Evolutionary conservation across 2,888 invertebrate species (phyloP).

Genomic region (Lochmaea capreae): DNA sequence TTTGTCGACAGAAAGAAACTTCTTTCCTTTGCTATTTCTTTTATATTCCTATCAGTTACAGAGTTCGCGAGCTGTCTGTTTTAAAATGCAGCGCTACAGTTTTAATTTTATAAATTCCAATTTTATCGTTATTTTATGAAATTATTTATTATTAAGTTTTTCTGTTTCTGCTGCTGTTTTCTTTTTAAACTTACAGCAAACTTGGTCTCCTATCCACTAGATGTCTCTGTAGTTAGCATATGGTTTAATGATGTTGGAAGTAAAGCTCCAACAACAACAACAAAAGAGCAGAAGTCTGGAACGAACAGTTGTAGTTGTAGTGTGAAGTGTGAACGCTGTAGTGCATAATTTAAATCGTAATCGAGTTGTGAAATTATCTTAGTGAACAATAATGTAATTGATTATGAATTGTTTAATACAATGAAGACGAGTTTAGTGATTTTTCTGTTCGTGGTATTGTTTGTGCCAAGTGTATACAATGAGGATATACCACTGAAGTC

Average conservation of each 20-base stretch:
- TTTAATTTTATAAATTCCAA: too few relatives aligned
- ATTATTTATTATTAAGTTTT: too few relatives aligned
- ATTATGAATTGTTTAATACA: constrained; percentile 48
- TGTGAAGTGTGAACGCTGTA: not conserved
- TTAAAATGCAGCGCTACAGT: too few relatives aligned
- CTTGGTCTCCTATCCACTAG: not conserved
- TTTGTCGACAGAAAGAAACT: too few relatives aligned
- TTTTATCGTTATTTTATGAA: too few relatives aligned
- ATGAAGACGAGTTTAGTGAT: constrained; percentile 52
- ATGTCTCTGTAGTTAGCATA: not conserved
- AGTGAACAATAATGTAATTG: constrained; percentile 34
- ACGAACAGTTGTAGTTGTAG: constrained; percentile 12
- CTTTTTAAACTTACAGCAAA: not conserved
- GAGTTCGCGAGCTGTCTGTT: too few relatives aligned
- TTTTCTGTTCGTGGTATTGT: constrained; percentile 50
- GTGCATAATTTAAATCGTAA: constrained; percentile 2
- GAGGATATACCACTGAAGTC: constrained; percentile 48
- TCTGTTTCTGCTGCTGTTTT: not conserved
- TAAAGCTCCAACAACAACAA: constrained; percentile 12
- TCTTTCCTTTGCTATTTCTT: too few relatives aligned
- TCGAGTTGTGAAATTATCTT: constrained; percentile 29
- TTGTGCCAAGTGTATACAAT: constrained; percentile 47
- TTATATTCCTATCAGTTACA: too few relatives aligned
- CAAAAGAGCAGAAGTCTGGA: constrained; percentile 11
- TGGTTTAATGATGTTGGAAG: constrained; percentile 9